Percentiles rank a stretch among this genome's conserved stretches.
phyloP scores from a whole-genome alignment of 2,888 invertebrate genomes.

The Galeopsomyia nigrocyanea region DNA sequence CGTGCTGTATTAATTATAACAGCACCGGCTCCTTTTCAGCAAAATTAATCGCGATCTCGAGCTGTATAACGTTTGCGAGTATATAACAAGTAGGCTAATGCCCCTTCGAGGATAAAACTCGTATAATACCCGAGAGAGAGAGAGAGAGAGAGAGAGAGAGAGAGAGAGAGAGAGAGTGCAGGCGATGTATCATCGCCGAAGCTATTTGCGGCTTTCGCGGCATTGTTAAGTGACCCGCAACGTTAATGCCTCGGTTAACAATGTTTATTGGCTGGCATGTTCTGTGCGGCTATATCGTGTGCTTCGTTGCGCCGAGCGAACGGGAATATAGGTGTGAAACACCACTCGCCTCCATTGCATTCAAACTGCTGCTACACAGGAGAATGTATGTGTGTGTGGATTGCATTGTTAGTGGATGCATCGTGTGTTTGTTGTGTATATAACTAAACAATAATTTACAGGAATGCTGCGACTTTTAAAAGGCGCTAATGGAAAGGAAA shows the following conservation, averaged over 20 bases:
- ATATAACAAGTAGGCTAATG: conserved; percentile 24
- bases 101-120: neutral
- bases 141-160: neutral
- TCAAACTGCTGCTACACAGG: too few species aligned
- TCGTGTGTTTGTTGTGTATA: too few species aligned
- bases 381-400: neutral
- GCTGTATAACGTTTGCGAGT: neutral
- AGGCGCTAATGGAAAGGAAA: too few species aligned
- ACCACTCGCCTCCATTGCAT: too few species aligned
- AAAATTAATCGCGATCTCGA: conserved; percentile 23
- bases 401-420: neutral
- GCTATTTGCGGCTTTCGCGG: neutral
- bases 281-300: too few species aligned
- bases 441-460: conserved; percentile 11
- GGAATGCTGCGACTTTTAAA: too few species aligned
- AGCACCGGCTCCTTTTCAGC: conserved; percentile 15
- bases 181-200: conserved; percentile 21
- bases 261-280: conserved; percentile 22
- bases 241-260: conserved; percentile 21
- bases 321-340: neutral
- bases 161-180: too few species aligned
- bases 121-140: neutral
- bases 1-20: too few species aligned
- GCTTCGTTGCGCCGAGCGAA: neutral
- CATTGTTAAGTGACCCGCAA: conserved; percentile 34